A percentile compares a stretch with the other conserved stretches of the same genome.
These are phyloP conservation scores for Troides oblongomaculatus DNA, from an alignment of 2,888 invertebrate species.

Conservation along the genomic window DNA sequence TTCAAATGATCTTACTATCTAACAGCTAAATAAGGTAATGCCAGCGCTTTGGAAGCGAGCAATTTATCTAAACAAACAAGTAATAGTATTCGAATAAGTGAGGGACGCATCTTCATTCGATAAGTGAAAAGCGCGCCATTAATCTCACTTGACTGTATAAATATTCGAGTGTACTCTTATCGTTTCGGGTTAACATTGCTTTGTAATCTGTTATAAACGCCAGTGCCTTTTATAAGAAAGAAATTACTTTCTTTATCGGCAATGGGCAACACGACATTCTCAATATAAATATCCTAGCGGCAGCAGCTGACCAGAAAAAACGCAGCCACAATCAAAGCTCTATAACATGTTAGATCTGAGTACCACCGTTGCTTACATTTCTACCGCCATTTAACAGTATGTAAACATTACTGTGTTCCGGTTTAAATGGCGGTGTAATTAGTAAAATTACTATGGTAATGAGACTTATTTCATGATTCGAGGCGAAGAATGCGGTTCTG, in stretches of 20 bases:
- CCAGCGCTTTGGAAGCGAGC: slow-evolving; percentile 4
- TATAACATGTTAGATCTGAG: not conserved
- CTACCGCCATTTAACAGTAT: too few species aligned
- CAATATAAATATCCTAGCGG: too few species aligned
- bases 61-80: slow-evolving; percentile 23
- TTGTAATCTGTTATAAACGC: not conserved
- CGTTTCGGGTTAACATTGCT: slow-evolving; percentile 2
- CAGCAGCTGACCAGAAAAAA: too few species aligned
- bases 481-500: too few species aligned
- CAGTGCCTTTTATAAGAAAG: not conserved
- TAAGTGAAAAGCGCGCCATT: slow-evolving; percentile 9
- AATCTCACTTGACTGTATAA: slow-evolving; percentile 22
- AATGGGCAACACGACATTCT: too few species aligned
- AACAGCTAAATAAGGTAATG: slow-evolving; percentile 24
- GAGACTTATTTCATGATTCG: too few species aligned
- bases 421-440: too few species aligned
- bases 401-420: too few species aligned
- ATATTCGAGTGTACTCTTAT: slow-evolving; percentile 12
- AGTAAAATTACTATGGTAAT: too few species aligned
- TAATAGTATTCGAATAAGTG: slow-evolving; percentile 14
- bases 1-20: slow-evolving; percentile 21
- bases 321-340: not conserved
- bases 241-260: too few species aligned
- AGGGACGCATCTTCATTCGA: slow-evolving; percentile 11
- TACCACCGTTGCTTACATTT: too few species aligned